Base-by-base conservation (phyloP, 2,113 vertebrate genomes). In the Percopsis transmontana region DNA sequence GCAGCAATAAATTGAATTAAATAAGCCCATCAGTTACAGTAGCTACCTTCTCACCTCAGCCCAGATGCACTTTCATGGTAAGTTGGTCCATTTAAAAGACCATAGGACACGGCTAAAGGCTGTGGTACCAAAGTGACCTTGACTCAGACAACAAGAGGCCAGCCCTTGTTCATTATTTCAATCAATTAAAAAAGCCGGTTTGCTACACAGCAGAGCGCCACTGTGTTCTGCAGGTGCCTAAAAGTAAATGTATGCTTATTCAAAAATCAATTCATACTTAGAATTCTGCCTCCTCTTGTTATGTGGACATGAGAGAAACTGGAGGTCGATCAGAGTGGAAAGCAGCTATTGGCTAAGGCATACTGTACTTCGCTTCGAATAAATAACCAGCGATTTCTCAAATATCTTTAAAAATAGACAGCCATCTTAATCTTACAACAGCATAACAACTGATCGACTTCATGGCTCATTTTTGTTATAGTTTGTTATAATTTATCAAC, bases 161-260 rank as follows among this genome's bases (percentile, higher is more conserved):
- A 61, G 60, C 81, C 83, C 89, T 84, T 83, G 87, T 90, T 92
- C 75, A 88, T 89, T 82, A 88, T 70, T 48, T 20, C 64, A 82
- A 92, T 91, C 91, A 90, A 92, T 93, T 92, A 92, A 87, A 91
- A 88, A 84, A 81, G 76, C 61, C 76, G 75, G 78, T 85, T 86
- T 83, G 79, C 77, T 24, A 77, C 79, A 65, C 68, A 60, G 78
- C 87, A 65, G 74, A 84, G 82, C 80, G 64, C n/a, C 79, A 60
- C 61, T 76, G 85, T 82, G 81, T 79, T 82, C 85, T 72, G 87
- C 72, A 84, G 84, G 72, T 82, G 88, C 85, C 86, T 83, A 39
- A 85, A 87, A 81, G 88, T 90, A 93, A 93, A 92, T 86, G 90
- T 82, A 84, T 86, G 89, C 89, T 92, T 86, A 89, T 89, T 92